Evolutionary conservation across 2,113 vertebrate species (phyloP), one percentile per base, ranked within the genome.

Genomic region (Geococcyx californianus): DNA sequence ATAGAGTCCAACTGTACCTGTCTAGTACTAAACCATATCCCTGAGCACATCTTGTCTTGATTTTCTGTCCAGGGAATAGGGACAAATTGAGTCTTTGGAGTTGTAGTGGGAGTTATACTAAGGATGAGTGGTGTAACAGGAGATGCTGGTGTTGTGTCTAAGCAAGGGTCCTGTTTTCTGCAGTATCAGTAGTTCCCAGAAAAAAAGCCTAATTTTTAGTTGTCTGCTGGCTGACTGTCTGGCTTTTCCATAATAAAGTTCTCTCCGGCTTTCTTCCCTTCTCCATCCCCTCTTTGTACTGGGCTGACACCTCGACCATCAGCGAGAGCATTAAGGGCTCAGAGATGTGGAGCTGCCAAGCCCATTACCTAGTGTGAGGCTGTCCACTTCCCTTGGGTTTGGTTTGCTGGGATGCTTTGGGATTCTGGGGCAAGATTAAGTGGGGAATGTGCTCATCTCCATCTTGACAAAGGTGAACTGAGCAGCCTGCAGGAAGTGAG

Each of bases 11-110:
- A 42, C 40, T 13, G 13, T 42, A 42, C 40, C 13, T 42, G 40
- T 42, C 40, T 13, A 42, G 10, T 42, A 42, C 40, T 42, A 42
- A 42, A 42, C 40, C 40, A 42, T 10, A 42, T 42, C 40, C 40
- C 40, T 42, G 40, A 42, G 40, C 40, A 42, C 40, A 42, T 13
- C 0, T 0, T 54, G 20, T 56, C 21, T 89, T 0, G 0, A 9
- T 81, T 74, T n/a, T 74, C 23, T 1, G 1, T 63, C 14, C 52
- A 59, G 52, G 87, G 44, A 75, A 55, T 2, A 72, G 36, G 75
- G 60, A 63, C 74, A 74, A 64, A 64, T 4, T 1, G 11, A 64
- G 26, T 51, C 29, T 79, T 79, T 60, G 54, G 31, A 77, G 13
- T 26, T 89, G 56, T 23, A 2, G 1, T 70, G 74, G 55, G 21